Conservation (phyloP, 2,888 invertebrate species). For the Andrena haemorrhoa region DNA sequence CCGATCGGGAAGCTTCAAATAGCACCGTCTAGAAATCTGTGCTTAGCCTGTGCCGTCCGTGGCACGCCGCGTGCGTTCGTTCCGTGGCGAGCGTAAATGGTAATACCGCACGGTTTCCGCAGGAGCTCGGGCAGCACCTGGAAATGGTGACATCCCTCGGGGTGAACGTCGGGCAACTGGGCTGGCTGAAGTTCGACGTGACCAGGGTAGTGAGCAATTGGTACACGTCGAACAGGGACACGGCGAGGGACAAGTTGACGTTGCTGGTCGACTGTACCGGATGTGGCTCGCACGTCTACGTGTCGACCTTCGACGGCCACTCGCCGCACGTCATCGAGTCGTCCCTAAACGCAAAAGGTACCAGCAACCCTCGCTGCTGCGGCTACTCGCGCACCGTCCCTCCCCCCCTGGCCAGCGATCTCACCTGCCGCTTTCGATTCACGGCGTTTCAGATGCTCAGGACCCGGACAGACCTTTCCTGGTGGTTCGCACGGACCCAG, state of each 20-base stretch:
- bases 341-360: slow-evolving; percentile 82
- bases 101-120: slow-evolving; percentile 38
- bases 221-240: slow-evolving; percentile 85
- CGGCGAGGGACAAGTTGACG: slow-evolving; percentile 88
- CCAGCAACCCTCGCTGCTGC: background rate
- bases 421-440: background rate
- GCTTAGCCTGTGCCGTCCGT: background rate
- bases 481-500: slow-evolving; percentile 91
- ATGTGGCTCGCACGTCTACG: slow-evolving; percentile 90
- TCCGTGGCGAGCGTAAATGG: background rate
- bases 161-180: slow-evolving; percentile 89
- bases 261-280: slow-evolving; percentile 94
- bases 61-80: background rate
- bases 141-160: slow-evolving; percentile 82
- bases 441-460: slow-evolving; percentile 73
- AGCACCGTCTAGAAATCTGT: slow-evolving; percentile 14
- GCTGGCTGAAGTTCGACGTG: slow-evolving; percentile 95
- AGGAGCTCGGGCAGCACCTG: slow-evolving; percentile 83
- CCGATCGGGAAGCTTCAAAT: slow-evolving; percentile 47
- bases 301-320: slow-evolving; percentile 85
- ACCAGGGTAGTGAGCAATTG: slow-evolving; percentile 92
- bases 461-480: slow-evolving; percentile 93
- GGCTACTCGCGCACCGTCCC: too few species aligned
- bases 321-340: slow-evolving; percentile 82
- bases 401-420: too few species aligned